Conservation (phyloP, 2,888 invertebrate genomes). For the Alloscopus bannaensis region DNA sequence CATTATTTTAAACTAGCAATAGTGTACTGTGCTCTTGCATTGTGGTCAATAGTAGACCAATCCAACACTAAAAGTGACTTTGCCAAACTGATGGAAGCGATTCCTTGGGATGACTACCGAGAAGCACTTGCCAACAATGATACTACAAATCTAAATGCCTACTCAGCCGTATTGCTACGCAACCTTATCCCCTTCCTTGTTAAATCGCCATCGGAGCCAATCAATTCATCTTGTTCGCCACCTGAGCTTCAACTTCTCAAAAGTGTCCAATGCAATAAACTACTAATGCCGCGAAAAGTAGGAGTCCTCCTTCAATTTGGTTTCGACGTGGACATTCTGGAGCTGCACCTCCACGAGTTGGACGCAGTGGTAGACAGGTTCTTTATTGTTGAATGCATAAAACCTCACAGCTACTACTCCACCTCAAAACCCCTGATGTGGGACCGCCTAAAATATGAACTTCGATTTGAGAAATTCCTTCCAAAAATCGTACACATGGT, state of each 20-base stretch:
- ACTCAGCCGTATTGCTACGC: not conserved
- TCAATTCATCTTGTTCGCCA: constrained; percentile 5
- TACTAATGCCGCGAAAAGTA: constrained; percentile 16
- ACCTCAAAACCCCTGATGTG: constrained; percentile 58
- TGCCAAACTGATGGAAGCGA: too few relatives aligned
- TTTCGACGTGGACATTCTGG: constrained; percentile 60
- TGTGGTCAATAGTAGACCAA: too few relatives aligned
- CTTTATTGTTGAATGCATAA: constrained; percentile 53
- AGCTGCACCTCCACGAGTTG: constrained; percentile 61
- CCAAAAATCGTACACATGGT: constrained; percentile 59
- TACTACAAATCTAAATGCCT: too few relatives aligned
- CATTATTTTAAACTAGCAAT: too few relatives aligned
- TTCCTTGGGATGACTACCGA: too few relatives aligned
- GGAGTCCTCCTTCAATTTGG: constrained; percentile 52
- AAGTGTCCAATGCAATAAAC: not conserved
- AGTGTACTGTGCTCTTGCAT: too few relatives aligned
- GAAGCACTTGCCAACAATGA: too few relatives aligned
- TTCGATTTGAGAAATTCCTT: constrained; percentile 47
- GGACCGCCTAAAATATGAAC: constrained; percentile 50
- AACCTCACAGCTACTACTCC: constrained; percentile 2
- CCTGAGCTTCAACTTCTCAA: not conserved
- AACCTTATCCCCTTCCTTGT: not conserved
- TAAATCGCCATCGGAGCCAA: not conserved
- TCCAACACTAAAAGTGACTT: too few relatives aligned
- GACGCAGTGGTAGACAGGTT: constrained; percentile 60